Percentiles rank a stretch among this genome's conserved stretches.
These are phyloP conservation scores for Lysiphlebus fabarum DNA, from an alignment of 1,140 invertebrate species.

Conservation along the genomic window DNA sequence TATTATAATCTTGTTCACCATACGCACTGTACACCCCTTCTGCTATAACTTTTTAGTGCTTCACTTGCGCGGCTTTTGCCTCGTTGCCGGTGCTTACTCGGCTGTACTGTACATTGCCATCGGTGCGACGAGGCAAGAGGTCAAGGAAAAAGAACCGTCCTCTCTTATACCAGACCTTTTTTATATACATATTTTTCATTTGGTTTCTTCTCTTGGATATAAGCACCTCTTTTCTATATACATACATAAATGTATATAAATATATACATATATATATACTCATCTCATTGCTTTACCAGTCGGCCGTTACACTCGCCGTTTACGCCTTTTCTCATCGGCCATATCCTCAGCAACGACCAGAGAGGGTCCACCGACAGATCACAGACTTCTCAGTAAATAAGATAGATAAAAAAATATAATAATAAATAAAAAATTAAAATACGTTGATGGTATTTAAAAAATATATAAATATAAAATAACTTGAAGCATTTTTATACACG, in stretches of 20 bases:
- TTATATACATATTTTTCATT: no score
- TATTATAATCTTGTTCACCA: slow-evolving; percentile 17
- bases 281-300: not conserved
- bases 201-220: not conserved
- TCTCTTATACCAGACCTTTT: no score
- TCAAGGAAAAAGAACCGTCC: not conserved
- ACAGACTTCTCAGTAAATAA: not conserved
- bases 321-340: slow-evolving; percentile 13
- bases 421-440: not conserved
- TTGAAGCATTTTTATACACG: no score
- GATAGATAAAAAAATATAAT: not conserved
- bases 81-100: slow-evolving; percentile 23
- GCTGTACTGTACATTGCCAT: slow-evolving; percentile 16
- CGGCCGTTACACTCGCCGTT: slow-evolving; percentile 15
- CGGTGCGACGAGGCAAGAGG: not conserved
- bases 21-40: slow-evolving; percentile 4
- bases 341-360: not conserved
- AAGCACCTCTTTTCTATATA: not conserved
- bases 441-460: not conserved
- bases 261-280: no score
- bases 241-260: no score
- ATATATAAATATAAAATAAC: no score
- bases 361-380: not conserved
- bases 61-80: slow-evolving; percentile 16
- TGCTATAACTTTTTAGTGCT: slow-evolving; percentile 1